A percentile compares a stretch with the other conserved stretches of the same genome.
phyloP scores from a whole-genome alignment of 2,797 vertebrate species.

The Pitangus sulphuratus region DNA sequence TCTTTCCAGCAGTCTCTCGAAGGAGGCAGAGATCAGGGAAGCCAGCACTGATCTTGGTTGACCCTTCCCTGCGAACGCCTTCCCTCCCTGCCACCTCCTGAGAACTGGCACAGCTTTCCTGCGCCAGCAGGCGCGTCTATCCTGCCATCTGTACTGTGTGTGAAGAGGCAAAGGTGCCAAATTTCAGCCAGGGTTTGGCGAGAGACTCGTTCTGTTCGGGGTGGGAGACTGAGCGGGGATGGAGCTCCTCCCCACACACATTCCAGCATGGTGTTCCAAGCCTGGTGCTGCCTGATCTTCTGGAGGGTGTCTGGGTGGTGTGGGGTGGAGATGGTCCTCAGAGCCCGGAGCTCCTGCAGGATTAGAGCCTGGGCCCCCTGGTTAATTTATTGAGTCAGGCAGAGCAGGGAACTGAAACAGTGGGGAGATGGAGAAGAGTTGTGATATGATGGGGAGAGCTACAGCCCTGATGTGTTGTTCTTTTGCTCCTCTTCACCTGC shows the following conservation, averaged over 20 bases:
- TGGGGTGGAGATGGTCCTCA: not conserved
- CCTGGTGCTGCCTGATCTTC: not conserved
- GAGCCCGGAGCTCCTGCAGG: not conserved
- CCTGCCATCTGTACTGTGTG: slow-evolving; percentile 44
- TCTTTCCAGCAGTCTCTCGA: not conserved
- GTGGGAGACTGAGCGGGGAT: not conserved
- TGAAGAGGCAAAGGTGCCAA: not conserved
- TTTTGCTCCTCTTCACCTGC: slow-evolving; percentile 17
- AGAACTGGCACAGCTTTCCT: slow-evolving; percentile 33
- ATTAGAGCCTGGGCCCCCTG: not conserved
- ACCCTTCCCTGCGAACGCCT: not conserved
- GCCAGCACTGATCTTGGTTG: not conserved
- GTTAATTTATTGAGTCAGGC: fast-evolving
- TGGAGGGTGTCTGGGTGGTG: fast-evolving
- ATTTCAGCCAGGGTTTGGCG: slow-evolving; percentile 41
- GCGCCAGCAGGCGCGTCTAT: slow-evolving; percentile 29
- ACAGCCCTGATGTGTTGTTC: not conserved
- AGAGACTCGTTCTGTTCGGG: not conserved
- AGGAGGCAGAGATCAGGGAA: not conserved
- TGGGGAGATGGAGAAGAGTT: not conserved
- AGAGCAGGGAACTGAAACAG: not conserved
- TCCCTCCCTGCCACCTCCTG: not conserved
- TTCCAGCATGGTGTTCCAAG: not conserved
- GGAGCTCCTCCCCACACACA: not conserved
- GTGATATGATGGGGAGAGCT: not conserved